A percentile compares a stretch with the other conserved stretches of the same genome.
Conservation (phyloP, 2,797 vertebrate species). For the Dromococcyx pavoninus region DNA sequence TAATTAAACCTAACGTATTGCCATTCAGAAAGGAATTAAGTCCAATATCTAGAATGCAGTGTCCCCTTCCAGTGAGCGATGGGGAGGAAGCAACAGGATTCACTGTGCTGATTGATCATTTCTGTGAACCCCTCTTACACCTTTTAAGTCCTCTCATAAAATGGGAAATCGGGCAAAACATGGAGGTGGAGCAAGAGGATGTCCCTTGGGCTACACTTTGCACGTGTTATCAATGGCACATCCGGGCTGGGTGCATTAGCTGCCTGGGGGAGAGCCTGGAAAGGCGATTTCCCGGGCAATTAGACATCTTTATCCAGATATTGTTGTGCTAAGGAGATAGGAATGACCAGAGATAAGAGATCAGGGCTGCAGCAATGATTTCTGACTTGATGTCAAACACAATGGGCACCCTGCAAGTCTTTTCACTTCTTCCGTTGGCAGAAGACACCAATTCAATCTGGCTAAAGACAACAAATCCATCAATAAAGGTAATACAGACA, state of each 20-base stretch:
- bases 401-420: background rate
- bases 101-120: background rate
- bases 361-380: background rate
- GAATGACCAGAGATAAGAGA: background rate
- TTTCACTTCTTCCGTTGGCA: background rate
- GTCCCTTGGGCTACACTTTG: background rate
- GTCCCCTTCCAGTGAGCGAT: slow-evolving; percentile 33
- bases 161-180: background rate
- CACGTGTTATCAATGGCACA: accelerated
- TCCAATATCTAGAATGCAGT: slow-evolving; percentile 14
- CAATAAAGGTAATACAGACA: background rate
- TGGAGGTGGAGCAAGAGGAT: background rate
- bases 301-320: background rate
- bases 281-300: background rate
- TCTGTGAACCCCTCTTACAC: background rate
- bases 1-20: slow-evolving; percentile 67
- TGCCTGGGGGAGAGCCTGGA: accelerated
- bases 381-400: background rate
- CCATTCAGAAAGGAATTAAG: slow-evolving; percentile 68
- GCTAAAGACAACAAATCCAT: background rate
- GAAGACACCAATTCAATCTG: background rate
- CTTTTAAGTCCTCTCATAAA: background rate
- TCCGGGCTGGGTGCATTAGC: accelerated
- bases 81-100: background rate
- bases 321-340: background rate